Percentiles rank a stretch among this genome's conserved stretches.
Conservation (phyloP, 2,797 vertebrate genomes). For the Amazonetta brasiliensis region DNA sequence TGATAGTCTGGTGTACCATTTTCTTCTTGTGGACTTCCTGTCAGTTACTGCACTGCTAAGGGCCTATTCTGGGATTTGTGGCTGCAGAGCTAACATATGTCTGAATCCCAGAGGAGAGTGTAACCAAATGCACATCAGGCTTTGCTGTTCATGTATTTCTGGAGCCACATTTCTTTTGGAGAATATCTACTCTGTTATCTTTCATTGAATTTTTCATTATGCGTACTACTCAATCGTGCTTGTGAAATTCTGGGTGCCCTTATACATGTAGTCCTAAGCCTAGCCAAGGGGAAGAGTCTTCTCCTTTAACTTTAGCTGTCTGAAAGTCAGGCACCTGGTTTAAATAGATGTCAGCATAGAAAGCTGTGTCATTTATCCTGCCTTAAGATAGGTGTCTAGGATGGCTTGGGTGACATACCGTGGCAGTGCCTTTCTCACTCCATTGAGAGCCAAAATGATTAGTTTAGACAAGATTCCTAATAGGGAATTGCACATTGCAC, state of each 20-base stretch:
- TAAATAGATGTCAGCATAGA: background rate
- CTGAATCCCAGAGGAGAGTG: background rate
- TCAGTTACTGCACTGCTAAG: background rate
- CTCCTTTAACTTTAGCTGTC: background rate
- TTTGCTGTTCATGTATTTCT: background rate
- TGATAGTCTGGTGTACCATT: background rate
- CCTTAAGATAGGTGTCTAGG: background rate
- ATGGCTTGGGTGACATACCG: background rate
- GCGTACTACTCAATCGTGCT: background rate
- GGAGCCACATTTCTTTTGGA: background rate
- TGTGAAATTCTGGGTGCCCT: background rate
- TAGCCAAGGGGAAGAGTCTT: background rate
- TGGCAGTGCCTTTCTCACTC: background rate
- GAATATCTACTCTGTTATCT: background rate
- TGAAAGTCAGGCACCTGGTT: background rate
- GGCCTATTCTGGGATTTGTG: background rate
- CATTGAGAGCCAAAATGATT: background rate
- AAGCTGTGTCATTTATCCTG: background rate
- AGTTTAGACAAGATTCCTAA: background rate
- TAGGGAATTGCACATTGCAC: background rate
- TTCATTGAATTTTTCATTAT: background rate
- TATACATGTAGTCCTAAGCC: background rate
- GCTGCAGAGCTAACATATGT: background rate
- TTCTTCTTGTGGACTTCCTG: background rate
- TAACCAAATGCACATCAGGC: background rate